Base-by-base conservation (phyloP, 2,797 vertebrate genomes). In the Gephyroberyx darwinii region DNA sequence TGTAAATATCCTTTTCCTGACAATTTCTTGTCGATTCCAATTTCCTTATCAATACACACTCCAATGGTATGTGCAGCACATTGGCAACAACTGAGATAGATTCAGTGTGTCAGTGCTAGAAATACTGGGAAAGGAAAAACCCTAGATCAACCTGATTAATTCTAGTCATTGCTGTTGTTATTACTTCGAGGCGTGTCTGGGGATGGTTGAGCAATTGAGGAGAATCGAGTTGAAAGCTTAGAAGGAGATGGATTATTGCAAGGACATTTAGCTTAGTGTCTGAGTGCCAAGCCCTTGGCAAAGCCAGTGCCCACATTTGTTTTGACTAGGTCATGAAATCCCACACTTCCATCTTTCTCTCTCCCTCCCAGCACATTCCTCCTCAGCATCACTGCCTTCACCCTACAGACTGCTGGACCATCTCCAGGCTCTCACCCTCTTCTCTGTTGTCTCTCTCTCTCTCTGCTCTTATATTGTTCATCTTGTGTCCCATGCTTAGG, bases 301-400 rank as follows among this genome's bases (percentile, higher is more conserved):
- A 81, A 71, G 26, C 47, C 62, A 7, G 51, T 84, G 84, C 80
- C 77, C 83, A 82, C 76, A 85, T 88, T 89, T 92, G 86, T 90
- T 90, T 90, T 84, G 80, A 88, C 81, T 80, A 65, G 74, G 61
- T 75, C 78, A 75, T 79, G 85, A 87, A 90, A 86, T 81, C 65
- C 78, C 77, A 78, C 76, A 75, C 86, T 75, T 87, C 65, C 80
- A 84, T 81, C 78, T 65, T 59, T 68, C 35, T 31, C 47, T 77
- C 73, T 70, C 9, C 62, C 67, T 79, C 48, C 72, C 52, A 31
- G 20, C 62, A 75, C 82, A 83, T 85, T 90, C 79, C 81, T 86
- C 60, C 10, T 84, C 80, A 71, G 60, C 77, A 73, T 83, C 75
- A 77, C 71, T 80, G 86, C 77, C 84, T 86, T 73, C 80, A 71